Evolutionary conservation across 2,113 vertebrate genomes (phyloP).

Genomic region (Myiopsitta monachus): DNA sequence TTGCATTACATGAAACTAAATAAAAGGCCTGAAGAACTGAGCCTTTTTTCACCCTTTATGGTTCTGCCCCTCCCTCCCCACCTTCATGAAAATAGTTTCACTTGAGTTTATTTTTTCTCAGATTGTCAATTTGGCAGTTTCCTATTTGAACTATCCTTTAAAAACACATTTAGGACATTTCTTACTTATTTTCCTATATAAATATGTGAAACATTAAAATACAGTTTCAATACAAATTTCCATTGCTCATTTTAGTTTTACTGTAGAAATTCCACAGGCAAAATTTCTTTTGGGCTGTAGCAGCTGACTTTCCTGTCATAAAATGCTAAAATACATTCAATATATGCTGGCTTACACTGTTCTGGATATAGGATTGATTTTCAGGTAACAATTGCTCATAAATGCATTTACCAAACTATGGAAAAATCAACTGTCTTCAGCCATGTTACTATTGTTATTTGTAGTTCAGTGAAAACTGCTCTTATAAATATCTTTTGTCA

Average conservation of each 20-base stretch:
- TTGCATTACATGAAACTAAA: not conserved
- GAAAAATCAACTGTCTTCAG: not conserved
- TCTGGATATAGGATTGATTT: not conserved
- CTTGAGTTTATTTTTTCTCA: not conserved
- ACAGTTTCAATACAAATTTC: not conserved
- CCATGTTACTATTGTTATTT: not conserved
- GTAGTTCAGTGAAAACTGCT: not conserved
- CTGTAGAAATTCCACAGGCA: not conserved
- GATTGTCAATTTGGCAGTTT: not conserved
- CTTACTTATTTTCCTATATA: not conserved
- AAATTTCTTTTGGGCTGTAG: not conserved
- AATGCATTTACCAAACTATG: not conserved
- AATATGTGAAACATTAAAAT: not conserved
- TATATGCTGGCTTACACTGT: not conserved
- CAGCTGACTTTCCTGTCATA: not conserved
- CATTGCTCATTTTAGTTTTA: not conserved
- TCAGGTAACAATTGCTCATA: not conserved
- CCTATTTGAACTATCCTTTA: not conserved
- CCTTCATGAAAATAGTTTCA: not conserved
- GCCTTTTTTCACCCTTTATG: not conserved
- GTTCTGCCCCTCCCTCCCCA: not conserved
- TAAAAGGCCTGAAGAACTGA: not conserved
- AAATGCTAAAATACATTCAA: not conserved
- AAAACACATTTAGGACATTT: not conserved
- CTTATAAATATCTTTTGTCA: not conserved